phyloP scores from a whole-genome alignment of 2,113 vertebrate genomes.

The Ammospiza nelsoni region DNA sequence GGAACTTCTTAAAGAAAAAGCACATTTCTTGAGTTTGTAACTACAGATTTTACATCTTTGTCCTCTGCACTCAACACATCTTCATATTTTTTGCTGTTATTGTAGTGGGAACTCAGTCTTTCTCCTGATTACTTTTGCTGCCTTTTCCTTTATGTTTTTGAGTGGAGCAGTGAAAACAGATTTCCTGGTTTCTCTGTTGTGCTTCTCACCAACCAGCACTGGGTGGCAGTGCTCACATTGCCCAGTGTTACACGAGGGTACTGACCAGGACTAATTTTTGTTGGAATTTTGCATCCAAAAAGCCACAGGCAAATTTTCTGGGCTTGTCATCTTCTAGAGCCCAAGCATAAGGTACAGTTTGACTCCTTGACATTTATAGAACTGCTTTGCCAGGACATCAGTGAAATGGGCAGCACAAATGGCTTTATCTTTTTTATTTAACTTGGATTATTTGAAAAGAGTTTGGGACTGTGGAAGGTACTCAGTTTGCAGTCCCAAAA shows the following conservation, averaged over 20 bases:
- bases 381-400: not conserved
- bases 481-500: not conserved
- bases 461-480: not conserved
- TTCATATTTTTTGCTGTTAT: not conserved
- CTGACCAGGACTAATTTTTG: not conserved
- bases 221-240: slow-evolving; percentile 20
- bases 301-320: not conserved
- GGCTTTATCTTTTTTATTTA: not conserved
- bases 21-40: not conserved
- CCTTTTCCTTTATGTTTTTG: not conserved
- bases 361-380: not conserved
- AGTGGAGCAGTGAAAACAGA: not conserved
- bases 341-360: not conserved
- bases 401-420: not conserved
- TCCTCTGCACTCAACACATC: not conserved
- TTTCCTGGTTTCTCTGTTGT: not conserved
- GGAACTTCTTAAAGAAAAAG: not conserved
- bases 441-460: not conserved
- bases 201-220: not conserved
- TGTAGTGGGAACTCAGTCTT: not conserved
- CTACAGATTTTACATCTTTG: not conserved
- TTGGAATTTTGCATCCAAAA: not conserved
- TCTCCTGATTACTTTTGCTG: not conserved
- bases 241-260: not conserved
- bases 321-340: not conserved